Evolutionary conservation across 1,140 invertebrate species (phyloP).

Genomic region (Scaptomyza pallida): DNA sequence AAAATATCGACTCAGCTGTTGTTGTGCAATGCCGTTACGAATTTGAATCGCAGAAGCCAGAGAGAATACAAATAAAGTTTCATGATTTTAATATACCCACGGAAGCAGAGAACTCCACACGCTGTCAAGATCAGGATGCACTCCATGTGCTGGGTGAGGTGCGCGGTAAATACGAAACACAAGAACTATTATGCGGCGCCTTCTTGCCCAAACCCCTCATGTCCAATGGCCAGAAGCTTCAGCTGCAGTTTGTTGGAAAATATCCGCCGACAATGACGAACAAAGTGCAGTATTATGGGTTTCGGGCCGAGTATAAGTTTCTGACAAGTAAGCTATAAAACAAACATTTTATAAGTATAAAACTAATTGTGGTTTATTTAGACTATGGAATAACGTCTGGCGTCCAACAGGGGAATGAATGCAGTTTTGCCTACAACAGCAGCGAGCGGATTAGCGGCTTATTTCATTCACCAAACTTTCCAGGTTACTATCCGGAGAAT

Average conservation of each 20-base stretch:
- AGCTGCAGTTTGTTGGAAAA: conserved; percentile 91
- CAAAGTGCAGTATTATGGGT: conserved; percentile 89
- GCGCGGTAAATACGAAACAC: conserved; percentile 78
- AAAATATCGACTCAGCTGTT: conserved; percentile 18
- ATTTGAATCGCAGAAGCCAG: conserved; percentile 92
- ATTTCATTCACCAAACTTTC: conserved; percentile 96
- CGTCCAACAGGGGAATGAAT: conserved; percentile 90
- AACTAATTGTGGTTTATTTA: conserved; percentile 1
- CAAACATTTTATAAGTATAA: background rate
- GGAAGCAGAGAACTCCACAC: conserved; percentile 60
- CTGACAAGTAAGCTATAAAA: conserved; percentile 90
- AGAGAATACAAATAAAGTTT: conserved; percentile 87
- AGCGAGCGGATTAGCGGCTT: conserved; percentile 91
- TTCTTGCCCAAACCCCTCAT: conserved; percentile 92
- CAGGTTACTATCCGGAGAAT: conserved; percentile 95
- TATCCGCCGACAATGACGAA: conserved; percentile 86
- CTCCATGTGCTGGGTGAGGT: conserved; percentile 66
- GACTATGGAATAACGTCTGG: conserved; percentile 91
- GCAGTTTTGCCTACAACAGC: conserved; percentile 93
- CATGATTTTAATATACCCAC: conserved; percentile 79
- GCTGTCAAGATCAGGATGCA: conserved; percentile 66
- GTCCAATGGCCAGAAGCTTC: conserved; percentile 93
- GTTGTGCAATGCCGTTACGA: conserved; percentile 92
- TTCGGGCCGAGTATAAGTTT: conserved; percentile 94
- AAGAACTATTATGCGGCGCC: conserved; percentile 93